A percentile compares a stretch with the other conserved stretches of the same genome.
Conservation (phyloP, 1,140 invertebrate genomes). For the Drosophila nasuta region DNA sequence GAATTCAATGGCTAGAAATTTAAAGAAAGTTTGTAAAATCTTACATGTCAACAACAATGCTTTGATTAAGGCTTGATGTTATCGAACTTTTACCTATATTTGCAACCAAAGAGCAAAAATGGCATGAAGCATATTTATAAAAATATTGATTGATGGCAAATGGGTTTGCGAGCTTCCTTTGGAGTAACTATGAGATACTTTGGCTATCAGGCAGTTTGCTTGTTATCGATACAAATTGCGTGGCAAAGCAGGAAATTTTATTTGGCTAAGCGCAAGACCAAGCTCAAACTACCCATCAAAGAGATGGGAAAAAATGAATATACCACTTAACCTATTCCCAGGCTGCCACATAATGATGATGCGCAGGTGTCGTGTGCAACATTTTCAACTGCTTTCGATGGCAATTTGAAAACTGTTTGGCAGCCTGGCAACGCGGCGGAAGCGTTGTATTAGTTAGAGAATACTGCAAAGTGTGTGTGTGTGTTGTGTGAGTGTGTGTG, state of each 20-base stretch:
- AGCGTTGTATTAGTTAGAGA: slow-evolving; percentile 71
- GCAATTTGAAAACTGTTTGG: slow-evolving; percentile 44
- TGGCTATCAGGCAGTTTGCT: slow-evolving; percentile 55
- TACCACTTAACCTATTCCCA: slow-evolving; percentile 68
- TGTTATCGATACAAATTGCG: slow-evolving; percentile 78
- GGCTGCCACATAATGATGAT: slow-evolving; percentile 77
- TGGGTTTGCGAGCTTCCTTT: not conserved
- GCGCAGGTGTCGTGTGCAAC: slow-evolving; percentile 75
- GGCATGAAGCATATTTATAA: not conserved
- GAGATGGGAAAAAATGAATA: slow-evolving; percentile 27
- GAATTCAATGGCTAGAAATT: no score
- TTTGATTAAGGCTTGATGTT: no score
- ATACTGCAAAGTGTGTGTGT: slow-evolving; percentile 29
- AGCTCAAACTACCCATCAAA: slow-evolving; percentile 35
- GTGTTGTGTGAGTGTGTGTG: slow-evolving; percentile 16
- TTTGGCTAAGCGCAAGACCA: slow-evolving; percentile 50
- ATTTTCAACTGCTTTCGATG: slow-evolving; percentile 50
- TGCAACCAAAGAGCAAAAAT: not conserved
- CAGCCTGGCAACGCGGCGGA: slow-evolving; percentile 53
- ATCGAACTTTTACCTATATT: not conserved
- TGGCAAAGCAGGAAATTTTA: slow-evolving; percentile 66
- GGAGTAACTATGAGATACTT: slow-evolving; percentile 31
- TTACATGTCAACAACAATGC: no score
- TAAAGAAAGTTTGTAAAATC: no score
- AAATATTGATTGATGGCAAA: not conserved